Percentiles rank a stretch among this genome's conserved stretches.
Conservation (phyloP, 2,113 vertebrate genomes). For the Tautogolabrus adspersus region DNA sequence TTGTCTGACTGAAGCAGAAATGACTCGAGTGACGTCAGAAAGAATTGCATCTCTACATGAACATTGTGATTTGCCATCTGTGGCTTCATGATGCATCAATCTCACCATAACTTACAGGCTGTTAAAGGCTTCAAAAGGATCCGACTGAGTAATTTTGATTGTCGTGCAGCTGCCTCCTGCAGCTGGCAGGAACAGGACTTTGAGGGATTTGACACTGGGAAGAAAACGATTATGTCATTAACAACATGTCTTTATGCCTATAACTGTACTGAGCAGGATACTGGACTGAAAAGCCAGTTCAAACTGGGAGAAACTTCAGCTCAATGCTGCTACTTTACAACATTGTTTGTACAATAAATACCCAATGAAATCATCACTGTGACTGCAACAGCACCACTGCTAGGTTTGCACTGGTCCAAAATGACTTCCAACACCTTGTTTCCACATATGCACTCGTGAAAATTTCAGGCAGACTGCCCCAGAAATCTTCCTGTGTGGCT, state of each 20-base stretch:
- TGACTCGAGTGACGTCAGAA: too few species aligned
- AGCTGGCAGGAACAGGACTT: conserved; percentile 34
- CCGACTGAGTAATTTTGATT: conserved; percentile 55
- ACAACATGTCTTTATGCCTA: background rate
- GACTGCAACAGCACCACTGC: background rate
- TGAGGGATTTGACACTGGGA: conserved; percentile 18
- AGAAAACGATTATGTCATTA: conserved; percentile 9
- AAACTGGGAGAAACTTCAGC: background rate
- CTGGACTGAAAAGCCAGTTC: background rate
- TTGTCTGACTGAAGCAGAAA: too few species aligned
- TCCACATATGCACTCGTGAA: too few species aligned
- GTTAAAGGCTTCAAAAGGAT: conserved; percentile 28
- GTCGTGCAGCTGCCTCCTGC: conserved; percentile 56
- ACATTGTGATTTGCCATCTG: conserved; percentile 67
- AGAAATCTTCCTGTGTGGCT: too few species aligned
- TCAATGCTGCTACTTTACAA: background rate
- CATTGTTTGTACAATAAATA: background rate
- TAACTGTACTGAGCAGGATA: background rate
- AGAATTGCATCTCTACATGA: too few species aligned
- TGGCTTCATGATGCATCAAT: conserved; percentile 48
- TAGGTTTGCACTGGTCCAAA: background rate
- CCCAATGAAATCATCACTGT: too few species aligned
- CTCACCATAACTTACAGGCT: conserved; percentile 39
- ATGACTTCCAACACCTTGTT: too few species aligned
- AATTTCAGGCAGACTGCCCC: too few species aligned